A percentile compares a stretch with the other conserved stretches of the same genome.
Conservation (phyloP, 1,140 invertebrate species). For the Papilio xuthus region DNA sequence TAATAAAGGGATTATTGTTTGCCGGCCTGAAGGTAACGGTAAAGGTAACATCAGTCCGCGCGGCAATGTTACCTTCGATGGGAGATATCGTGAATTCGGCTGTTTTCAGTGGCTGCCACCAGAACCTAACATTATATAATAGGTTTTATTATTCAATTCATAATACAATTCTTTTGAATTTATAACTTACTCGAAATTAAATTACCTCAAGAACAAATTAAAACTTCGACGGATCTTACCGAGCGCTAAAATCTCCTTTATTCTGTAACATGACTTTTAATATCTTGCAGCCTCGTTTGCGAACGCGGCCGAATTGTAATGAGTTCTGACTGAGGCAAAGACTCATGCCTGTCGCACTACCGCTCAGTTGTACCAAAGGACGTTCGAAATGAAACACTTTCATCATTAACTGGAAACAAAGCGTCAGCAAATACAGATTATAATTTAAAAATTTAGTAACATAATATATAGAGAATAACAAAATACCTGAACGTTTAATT, state of each 20-base stretch:
- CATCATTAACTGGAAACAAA: constrained; percentile 64
- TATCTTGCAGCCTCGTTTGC: constrained; percentile 68
- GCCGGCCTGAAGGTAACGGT: constrained; percentile 68
- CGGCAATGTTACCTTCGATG: constrained; percentile 66
- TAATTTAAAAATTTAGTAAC: no score
- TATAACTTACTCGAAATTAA: no score
- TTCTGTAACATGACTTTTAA: constrained; percentile 74
- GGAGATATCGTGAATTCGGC: constrained; percentile 71
- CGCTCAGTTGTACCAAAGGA: constrained; percentile 65
- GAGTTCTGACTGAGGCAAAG: constrained; percentile 69
- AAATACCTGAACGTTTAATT: constrained; percentile 67
- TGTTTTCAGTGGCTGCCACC: constrained; percentile 71
- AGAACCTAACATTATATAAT: constrained; percentile 56
- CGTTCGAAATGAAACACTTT: constrained; percentile 66
- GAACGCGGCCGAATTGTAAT: constrained; percentile 71
- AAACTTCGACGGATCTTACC: constrained; percentile 45
- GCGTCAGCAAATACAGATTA: no score
- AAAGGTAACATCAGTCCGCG: constrained; percentile 70
- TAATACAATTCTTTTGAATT: no score
- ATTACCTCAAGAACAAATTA: neutral
- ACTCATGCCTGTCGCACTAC: constrained; percentile 70
- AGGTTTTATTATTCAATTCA: neutral
- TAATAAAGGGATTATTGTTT: constrained; percentile 72
- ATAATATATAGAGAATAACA: neutral
- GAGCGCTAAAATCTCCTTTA: constrained; percentile 70